phyloP scores from a whole-genome alignment of 2,888 invertebrate genomes.

The Bursaphelenchus okinawaensis region DNA sequence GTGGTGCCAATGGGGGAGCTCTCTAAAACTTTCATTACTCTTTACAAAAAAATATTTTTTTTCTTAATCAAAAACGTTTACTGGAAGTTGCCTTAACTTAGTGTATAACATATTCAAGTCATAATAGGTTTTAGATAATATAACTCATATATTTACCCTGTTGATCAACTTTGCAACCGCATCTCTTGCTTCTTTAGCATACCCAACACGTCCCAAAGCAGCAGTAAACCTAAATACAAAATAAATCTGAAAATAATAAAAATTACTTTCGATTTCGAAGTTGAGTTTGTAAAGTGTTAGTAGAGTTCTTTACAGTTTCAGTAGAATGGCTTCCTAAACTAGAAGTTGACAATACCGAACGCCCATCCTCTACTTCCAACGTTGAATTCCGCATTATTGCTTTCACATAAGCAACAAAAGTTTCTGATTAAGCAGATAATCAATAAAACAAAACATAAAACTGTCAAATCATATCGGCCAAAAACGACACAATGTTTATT shows the following conservation, averaged over 20 bases:
- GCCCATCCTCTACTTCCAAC: constrained; percentile 9
- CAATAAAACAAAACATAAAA: too few species aligned
- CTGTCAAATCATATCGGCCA: too few species aligned
- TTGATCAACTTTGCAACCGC: constrained; percentile 47
- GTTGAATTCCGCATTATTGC: constrained; percentile 3
- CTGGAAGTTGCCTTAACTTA: not conserved
- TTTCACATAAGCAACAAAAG: too few species aligned
- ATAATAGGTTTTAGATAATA: too few species aligned
- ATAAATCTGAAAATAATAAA: not conserved
- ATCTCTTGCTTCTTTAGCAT: constrained; percentile 52
- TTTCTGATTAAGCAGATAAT: too few species aligned
- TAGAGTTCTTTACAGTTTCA: not conserved
- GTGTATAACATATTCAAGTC: too few species aligned
- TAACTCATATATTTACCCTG: constrained; percentile 46
- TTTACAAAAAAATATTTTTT: too few species aligned
- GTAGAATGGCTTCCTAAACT: constrained; percentile 9
- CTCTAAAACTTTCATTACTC: constrained; percentile 34
- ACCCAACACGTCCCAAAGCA: constrained; percentile 49
- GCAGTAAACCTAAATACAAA: constrained; percentile 45
- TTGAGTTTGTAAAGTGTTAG: not conserved
- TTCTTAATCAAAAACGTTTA: constrained; percentile 3
- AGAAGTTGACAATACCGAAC: constrained; percentile 13
- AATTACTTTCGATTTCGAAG: constrained; percentile 5
- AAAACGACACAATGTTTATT: too few species aligned
- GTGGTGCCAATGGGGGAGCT: constrained; percentile 42